These are phyloP conservation scores for Odobenus rosmarus DNA, from an alignment of 2,113 vertebrate genomes.

Conservation along the genomic window DNA sequence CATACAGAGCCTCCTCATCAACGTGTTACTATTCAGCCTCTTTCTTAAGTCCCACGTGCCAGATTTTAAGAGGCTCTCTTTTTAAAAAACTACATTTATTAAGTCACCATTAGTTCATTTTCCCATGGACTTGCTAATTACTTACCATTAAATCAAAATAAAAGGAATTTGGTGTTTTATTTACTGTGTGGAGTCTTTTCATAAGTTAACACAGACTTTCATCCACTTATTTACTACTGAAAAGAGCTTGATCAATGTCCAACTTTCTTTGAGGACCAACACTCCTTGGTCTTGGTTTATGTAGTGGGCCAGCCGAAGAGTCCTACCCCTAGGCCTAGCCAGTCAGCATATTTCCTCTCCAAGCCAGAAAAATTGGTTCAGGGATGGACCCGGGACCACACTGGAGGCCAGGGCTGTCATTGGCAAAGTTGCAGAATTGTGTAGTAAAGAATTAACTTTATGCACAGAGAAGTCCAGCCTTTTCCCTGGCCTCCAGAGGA, in stretches of 20 bases:
- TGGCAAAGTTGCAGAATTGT: not conserved
- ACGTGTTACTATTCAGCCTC: not conserved
- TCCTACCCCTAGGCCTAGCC: not conserved
- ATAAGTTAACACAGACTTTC: not conserved
- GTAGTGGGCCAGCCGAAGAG: not conserved
- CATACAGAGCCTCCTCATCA: not conserved
- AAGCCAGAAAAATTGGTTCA: not conserved
- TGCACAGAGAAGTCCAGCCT: not conserved
- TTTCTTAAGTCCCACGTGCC: conserved; percentile 14
- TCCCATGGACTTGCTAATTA: conserved; percentile 9
- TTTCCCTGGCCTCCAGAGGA: not conserved
- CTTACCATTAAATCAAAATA: not conserved
- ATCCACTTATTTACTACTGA: not conserved
- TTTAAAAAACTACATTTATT: not conserved
- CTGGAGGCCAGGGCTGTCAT: not conserved
- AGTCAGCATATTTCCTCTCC: not conserved
- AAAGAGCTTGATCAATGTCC: not conserved
- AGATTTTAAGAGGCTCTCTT: conserved; percentile 50
- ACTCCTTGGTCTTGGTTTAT: not conserved
- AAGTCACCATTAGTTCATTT: conserved; percentile 32
- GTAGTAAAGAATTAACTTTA: not conserved
- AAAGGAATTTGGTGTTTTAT: not conserved
- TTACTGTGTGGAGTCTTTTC: not conserved
- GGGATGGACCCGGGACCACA: not conserved
- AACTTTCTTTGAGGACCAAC: not conserved